Evolutionary conservation across 2,113 vertebrate species (phyloP).

Genomic region (Mormyrus iriodes): DNA sequence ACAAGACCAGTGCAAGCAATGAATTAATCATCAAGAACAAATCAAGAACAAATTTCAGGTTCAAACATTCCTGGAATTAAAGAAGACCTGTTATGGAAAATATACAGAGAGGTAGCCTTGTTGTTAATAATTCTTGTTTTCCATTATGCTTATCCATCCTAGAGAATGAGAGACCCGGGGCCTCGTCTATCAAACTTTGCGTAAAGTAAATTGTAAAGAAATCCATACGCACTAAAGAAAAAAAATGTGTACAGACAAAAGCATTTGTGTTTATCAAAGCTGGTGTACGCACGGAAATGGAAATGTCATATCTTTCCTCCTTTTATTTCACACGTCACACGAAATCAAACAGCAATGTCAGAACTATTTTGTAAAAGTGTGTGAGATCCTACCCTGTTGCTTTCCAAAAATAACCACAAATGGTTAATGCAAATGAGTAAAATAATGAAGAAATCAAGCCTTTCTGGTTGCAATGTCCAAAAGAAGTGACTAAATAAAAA

Average conservation of each 20-base stretch:
- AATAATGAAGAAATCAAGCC: neutral
- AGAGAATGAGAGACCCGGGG: neutral
- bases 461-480: neutral
- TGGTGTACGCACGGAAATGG: neutral
- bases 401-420: neutral
- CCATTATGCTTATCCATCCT: neutral
- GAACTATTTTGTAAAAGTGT: neutral
- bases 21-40: neutral
- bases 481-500: neutral
- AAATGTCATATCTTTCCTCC: neutral
- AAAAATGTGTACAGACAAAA: neutral
- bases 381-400: neutral
- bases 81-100: neutral
- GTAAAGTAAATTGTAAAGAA: neutral
- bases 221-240: neutral
- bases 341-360: neutral
- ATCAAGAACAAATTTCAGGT: neutral
- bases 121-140: slow-evolving; percentile 1
- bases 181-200: neutral
- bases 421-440: neutral
- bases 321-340: neutral
- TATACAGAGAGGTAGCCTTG: neutral
- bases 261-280: neutral
- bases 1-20: neutral
- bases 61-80: neutral